These are phyloP conservation scores for Gastrophysa polygoni DNA, from an alignment of 2,888 invertebrate species.

Conservation along the genomic window DNA sequence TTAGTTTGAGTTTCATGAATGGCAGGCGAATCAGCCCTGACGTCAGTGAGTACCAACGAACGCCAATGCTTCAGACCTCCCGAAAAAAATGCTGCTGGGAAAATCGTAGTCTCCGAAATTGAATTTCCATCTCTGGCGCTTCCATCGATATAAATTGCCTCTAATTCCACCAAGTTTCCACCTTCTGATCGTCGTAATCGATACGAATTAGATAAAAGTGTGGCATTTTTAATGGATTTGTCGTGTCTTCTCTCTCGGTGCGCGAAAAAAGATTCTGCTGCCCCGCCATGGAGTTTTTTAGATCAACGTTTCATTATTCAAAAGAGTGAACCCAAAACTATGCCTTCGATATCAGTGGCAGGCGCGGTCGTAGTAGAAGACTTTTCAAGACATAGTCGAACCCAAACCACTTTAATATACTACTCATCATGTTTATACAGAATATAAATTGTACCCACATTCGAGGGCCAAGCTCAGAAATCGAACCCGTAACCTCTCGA, in stretches of 20 bases:
- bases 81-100: not conserved
- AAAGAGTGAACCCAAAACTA: too few relatives aligned
- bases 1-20: too few relatives aligned
- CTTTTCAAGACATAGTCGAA: not conserved
- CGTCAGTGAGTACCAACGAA: too few relatives aligned
- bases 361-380: too few relatives aligned
- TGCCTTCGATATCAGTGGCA: too few relatives aligned
- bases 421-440: too few relatives aligned
- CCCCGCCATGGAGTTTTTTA: not conserved
- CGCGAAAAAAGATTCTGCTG: not conserved
- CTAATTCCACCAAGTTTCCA: not conserved
- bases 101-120: not conserved
- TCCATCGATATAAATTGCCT: conserved; percentile 4
- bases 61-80: too few relatives aligned
- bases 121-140: not conserved
- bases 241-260: conserved; percentile 16
- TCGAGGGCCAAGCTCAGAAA: too few relatives aligned
- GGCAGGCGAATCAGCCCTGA: too few relatives aligned
- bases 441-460: too few relatives aligned
- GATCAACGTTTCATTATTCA: conserved; percentile 3
- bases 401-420: too few relatives aligned
- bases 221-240: conserved; percentile 28
- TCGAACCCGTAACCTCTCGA: too few relatives aligned
- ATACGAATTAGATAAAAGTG: conserved; percentile 28
- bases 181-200: conserved; percentile 26